phyloP scores from a whole-genome alignment of 1,140 invertebrate genomes.

The Drosophila bocki region DNA sequence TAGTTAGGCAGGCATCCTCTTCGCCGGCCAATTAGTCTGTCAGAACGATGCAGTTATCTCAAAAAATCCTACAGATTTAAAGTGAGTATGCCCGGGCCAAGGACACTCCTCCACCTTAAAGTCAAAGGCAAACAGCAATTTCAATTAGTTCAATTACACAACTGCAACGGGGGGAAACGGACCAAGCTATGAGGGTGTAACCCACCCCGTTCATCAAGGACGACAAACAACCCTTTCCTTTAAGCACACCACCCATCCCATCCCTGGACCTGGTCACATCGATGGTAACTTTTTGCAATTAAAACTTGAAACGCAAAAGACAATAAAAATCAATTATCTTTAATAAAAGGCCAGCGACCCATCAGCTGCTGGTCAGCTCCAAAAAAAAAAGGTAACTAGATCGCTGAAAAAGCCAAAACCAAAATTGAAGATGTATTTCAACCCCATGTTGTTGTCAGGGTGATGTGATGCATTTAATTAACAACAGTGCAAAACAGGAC shows the following conservation, averaged over 20 bases:
- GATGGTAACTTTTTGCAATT: conserved; percentile 68
- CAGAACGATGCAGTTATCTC: conserved; percentile 17
- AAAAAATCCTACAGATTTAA: not conserved
- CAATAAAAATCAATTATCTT: conserved; percentile 81
- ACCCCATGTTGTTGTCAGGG: conserved; percentile 27
- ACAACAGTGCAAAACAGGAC: conserved; percentile 18
- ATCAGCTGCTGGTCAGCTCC: conserved; percentile 13
- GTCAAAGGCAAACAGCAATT: conserved; percentile 49
- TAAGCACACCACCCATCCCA: not conserved
- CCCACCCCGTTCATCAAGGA: conserved; percentile 6
- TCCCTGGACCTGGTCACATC: not conserved
- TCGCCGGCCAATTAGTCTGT: conserved; percentile 30
- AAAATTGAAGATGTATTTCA: conserved; percentile 36
- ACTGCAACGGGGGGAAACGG: conserved; percentile 21
- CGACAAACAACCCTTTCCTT: conserved; percentile 52
- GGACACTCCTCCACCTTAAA: conserved; percentile 23
- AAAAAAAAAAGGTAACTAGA: conserved; percentile 11
- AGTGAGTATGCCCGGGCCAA: conserved; percentile 9
- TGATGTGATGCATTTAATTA: conserved; percentile 70
- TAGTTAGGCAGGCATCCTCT: conserved; percentile 25
- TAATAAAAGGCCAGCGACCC: conserved; percentile 52
- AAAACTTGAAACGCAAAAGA: conserved; percentile 68
- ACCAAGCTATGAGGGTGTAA: conserved; percentile 18
- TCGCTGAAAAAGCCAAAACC: conserved; percentile 35
- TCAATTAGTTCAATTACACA: conserved; percentile 76